Evolutionary conservation across 2,113 vertebrate species (phyloP).

Genomic region (Mobula birostris): DNA sequence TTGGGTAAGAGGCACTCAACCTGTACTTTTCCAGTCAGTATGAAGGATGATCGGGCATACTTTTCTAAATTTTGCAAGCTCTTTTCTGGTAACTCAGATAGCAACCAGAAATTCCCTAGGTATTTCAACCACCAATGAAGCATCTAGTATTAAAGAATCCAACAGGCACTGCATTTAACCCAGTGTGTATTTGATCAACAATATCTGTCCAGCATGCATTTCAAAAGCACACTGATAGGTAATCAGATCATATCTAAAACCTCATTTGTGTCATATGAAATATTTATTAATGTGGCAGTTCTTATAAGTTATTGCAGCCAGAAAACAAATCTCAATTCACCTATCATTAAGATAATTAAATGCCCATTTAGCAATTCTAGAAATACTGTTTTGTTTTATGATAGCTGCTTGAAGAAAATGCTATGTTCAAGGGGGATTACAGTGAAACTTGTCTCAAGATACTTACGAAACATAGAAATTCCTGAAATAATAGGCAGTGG

Average conservation of each 20-base stretch:
- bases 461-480: neutral
- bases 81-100: neutral
- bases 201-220: slow-evolving; percentile 11
- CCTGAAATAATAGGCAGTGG: neutral
- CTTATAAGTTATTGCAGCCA: neutral
- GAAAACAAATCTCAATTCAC: slow-evolving; percentile 2
- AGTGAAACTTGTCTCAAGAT: neutral
- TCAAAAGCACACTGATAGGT: slow-evolving; percentile 18
- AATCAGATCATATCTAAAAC: slow-evolving; percentile 16
- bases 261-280: slow-evolving; percentile 33
- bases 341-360: neutral
- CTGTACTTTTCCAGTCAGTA: neutral
- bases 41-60: neutral
- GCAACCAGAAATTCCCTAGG: neutral
- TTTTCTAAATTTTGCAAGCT: slow-evolving; percentile 14
- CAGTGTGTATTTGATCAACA: slow-evolving; percentile 15
- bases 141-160: neutral
- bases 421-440: neutral
- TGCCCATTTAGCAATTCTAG: neutral
- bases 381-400: neutral
- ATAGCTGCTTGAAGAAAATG: no score
- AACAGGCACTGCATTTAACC: neutral
- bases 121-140: neutral
- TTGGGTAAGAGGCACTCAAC: no score
- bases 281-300: slow-evolving; percentile 30